Evolutionary conservation across 2,888 invertebrate genomes (phyloP), one percentile per base, ranked within the genome.

Genomic region (Pilophorus perplexus): DNA sequence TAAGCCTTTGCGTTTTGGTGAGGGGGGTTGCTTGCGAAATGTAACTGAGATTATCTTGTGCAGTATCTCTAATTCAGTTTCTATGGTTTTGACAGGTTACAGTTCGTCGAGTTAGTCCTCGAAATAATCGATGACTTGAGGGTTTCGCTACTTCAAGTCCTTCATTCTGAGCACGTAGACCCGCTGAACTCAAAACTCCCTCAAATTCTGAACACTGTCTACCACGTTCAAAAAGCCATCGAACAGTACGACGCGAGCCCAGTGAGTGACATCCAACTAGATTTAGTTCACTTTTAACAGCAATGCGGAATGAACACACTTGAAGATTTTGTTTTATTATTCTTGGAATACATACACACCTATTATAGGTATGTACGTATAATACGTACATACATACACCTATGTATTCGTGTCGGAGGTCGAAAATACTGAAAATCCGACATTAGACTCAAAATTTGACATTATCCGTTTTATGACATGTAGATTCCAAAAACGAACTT

Each of bases 111-210:
- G 70, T 79, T 97, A 2, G 95, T 96, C 76, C 77, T 93, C 18
- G 93, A 95, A 74, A 78, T 96, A 48, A 81, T 96, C 64, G 96
- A 96, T 73, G 95, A 95, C 75, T 92, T 90, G 80, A 85, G 95
- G 27, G 83, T 93, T 12, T 84, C 96, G 52, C 80, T 96, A 52
- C 83, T 91, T 5, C 96, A 97, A 77, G 78, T 95, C 50, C 81
- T 85, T 52, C 83, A 85, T 72, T 83, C 82, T 23, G 82, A 83
- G 74, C 82, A 83, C 48, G 81, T 81, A 46, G 84, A 83, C 73
- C 82, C 84, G 12, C 77, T 85, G 27, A 80, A 80, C 66, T 82
- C 82, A 0, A 77, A 79, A 46, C 81, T 83, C 71, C 84, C 87
- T 44, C 80, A 84, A 60, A 85, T 90, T 68, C 79, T 90, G 18